Percentiles rank a stretch among this genome's conserved stretches.
Evolutionary conservation across 2,797 vertebrate genomes (phyloP).

Genomic region (Fundulus diaphanus): DNA sequence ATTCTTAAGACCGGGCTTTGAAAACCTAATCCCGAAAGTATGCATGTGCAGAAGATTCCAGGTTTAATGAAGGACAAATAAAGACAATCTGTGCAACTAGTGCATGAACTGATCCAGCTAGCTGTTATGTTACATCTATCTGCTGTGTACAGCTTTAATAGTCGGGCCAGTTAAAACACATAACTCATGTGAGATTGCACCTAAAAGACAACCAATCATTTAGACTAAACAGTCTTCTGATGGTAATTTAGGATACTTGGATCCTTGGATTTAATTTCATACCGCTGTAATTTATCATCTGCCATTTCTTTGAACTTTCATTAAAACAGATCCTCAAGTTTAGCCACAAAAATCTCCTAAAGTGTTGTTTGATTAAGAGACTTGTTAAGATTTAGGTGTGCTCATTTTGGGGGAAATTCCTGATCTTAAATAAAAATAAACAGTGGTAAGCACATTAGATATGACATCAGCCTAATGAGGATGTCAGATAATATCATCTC

Average conservation of each 20-base stretch:
- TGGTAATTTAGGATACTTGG: background rate
- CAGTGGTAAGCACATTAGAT: conserved; percentile 11
- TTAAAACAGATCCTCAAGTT: background rate
- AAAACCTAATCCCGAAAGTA: background rate
- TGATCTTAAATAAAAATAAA: conserved; percentile 30
- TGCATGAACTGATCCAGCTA: background rate
- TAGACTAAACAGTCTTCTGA: background rate
- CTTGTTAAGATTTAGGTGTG: background rate
- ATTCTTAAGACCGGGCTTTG: background rate
- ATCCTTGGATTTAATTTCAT: background rate
- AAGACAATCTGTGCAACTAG: background rate
- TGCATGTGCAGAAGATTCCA: background rate
- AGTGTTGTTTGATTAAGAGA: background rate
- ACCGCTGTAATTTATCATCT: background rate
- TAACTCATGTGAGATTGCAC: background rate
- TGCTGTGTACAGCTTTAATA: background rate
- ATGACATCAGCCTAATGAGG: conserved; percentile 17
- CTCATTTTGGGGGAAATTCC: conserved; percentile 20
- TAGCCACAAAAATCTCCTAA: background rate
- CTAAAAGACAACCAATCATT: background rate
- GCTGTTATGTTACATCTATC: background rate
- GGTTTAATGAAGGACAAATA: background rate
- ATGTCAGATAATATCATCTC: conserved; percentile 16
- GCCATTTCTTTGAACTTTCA: background rate
- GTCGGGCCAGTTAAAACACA: background rate